Evolutionary conservation across 2,113 vertebrate genomes (phyloP), one percentile per base, ranked within the genome.

Genomic region (Leucosticte australis): DNA sequence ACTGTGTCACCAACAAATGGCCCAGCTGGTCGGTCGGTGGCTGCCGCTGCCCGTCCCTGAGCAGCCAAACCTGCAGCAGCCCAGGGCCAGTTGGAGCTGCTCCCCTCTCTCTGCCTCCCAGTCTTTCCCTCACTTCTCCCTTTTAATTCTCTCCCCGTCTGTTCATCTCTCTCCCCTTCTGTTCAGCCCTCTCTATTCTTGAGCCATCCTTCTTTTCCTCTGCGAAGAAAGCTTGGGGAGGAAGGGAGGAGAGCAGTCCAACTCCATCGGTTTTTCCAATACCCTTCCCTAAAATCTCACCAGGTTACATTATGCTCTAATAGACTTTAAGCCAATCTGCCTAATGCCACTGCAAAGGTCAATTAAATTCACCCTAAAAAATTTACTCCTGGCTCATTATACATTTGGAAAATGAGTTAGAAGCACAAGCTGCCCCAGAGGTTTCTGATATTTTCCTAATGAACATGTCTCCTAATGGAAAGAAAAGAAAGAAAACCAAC

Each of bases 331-430:
- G 97, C 97, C 97, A 97, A 98, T 98, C 97, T 97, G 97, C 97
- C 97, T 98, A 97, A 98, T 98, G 97, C 97, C 97, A 94, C 96
- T 97, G 95, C 97, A 98, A 98, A 98, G 98, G 98, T 98, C 98
- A 98, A 98, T 98, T 98, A 98, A 98, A 98, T 98, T 98, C 98
- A 98, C 97, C 98, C 98, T 97, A 98, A 98, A 98, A 98, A 97
- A 96, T 97, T 97, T 97, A 97, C 96, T 98, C 93, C 95, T 98
- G 98, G 97, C 98, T 98, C 97, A 98, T 98, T 98, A 98, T 98
- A 97, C 95, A 28, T 98, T 98, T 98, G 96, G 97, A 98, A 98
- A 98, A 98, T 98, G 96, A 97, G 97, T 98, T 98, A 98, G 97
- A 97, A 97, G 97, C 97, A 97, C 96, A 97, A 91, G 95, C 95